Percentiles rank a stretch among this genome's conserved stretches.
These are phyloP conservation scores for Protonemura montana DNA, from an alignment of 2,888 invertebrate species.

Conservation along the genomic window DNA sequence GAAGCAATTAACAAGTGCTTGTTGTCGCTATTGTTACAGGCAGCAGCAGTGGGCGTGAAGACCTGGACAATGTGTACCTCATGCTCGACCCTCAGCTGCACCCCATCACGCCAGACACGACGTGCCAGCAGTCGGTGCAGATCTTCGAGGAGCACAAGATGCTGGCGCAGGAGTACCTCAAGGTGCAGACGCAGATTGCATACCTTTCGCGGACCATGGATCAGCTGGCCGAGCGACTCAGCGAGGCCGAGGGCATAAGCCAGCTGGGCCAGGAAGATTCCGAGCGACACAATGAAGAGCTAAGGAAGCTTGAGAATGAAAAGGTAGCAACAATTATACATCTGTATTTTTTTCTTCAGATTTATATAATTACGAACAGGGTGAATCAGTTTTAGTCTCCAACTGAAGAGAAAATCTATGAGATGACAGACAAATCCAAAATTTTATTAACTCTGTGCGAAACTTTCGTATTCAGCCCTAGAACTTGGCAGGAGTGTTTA, in stretches of 20 bases:
- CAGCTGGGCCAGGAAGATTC: slow-evolving; percentile 56
- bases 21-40: slow-evolving; percentile 50
- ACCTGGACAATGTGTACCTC: slow-evolving; percentile 75
- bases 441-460: no score
- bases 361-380: no score
- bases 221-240: slow-evolving; percentile 74
- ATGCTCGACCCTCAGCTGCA: slow-evolving; percentile 82
- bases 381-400: no score
- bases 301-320: slow-evolving; percentile 72
- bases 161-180: slow-evolving; percentile 86
- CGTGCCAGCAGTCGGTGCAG: slow-evolving; percentile 76
- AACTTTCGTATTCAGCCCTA: no score
- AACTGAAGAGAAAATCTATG: no score
- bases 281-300: slow-evolving; percentile 67
- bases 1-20: no score
- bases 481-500: no score
- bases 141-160: slow-evolving; percentile 87
- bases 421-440: no score
- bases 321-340: slow-evolving; percentile 63
- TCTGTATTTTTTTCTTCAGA: slow-evolving; percentile 32
- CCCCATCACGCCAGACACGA: slow-evolving; percentile 84
- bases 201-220: slow-evolving; percentile 81
- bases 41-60: slow-evolving; percentile 60
- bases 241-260: slow-evolving; percentile 57
- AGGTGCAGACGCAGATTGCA: slow-evolving; percentile 86